Conservation (phyloP, 1,140 invertebrate species). For the Agrilus planipennis region DNA sequence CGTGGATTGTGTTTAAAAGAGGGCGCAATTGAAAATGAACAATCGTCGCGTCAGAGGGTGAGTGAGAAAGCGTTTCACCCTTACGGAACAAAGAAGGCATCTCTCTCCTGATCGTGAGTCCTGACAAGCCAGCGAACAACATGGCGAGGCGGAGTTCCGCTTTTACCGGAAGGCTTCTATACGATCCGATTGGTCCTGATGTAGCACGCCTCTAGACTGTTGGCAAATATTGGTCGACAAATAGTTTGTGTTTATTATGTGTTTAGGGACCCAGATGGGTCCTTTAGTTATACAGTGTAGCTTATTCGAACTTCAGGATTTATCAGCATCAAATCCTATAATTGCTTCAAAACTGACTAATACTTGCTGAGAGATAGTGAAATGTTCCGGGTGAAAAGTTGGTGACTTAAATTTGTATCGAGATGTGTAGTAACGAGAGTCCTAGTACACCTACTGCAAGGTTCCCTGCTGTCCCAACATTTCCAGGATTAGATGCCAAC, state of each 20-base stretch:
- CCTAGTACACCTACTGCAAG: constrained; percentile 26
- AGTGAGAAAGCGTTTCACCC: too few relatives aligned
- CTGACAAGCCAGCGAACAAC: too few relatives aligned
- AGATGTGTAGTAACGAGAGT: constrained; percentile 37
- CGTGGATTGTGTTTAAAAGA: neutral
- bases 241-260: constrained; percentile 36
- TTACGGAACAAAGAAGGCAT: constrained; percentile 13
- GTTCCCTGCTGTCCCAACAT: constrained; percentile 30
- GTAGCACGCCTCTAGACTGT: constrained; percentile 27
- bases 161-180: constrained; percentile 24
- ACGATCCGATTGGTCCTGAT: constrained; percentile 21
- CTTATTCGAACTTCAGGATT: constrained; percentile 22
- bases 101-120: constrained; percentile 19
- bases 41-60: too few relatives aligned
- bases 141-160: constrained; percentile 30
- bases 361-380: neutral
- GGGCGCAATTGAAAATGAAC: constrained; percentile 1
- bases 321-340: constrained; percentile 22
- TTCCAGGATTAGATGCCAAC: constrained; percentile 27
- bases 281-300: constrained; percentile 27
- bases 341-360: constrained; percentile 5
- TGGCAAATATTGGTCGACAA: constrained; percentile 37
- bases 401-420: constrained; percentile 7
- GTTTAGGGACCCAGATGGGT: constrained; percentile 34
- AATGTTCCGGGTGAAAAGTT: neutral